Evolutionary conservation across 2,797 vertebrate genomes (phyloP).

Genomic region (Podargus strigoides): DNA sequence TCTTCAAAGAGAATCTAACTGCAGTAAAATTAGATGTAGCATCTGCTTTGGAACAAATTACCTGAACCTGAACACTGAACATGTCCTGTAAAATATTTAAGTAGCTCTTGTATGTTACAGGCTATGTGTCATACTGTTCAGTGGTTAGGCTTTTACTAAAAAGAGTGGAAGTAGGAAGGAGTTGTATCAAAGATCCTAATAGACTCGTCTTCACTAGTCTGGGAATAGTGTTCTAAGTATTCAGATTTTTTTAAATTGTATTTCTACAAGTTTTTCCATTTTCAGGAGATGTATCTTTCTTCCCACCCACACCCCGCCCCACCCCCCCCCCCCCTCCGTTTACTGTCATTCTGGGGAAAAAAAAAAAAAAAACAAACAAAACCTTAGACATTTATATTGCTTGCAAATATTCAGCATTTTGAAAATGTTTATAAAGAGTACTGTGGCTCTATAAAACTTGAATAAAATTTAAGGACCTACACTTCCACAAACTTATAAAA

Average conservation of each 20-base stretch:
- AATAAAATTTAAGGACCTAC: neutral
- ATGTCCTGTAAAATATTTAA: neutral
- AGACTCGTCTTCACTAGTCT: neutral
- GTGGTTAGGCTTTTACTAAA: neutral
- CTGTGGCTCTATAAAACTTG: neutral
- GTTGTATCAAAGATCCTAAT: neutral
- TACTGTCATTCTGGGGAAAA: neutral
- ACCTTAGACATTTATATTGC: neutral
- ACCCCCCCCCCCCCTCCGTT: too few species aligned
- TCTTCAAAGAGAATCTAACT: neutral
- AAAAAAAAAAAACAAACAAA: neutral
- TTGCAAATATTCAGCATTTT: neutral
- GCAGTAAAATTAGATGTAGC: neutral
- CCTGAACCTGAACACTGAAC: neutral
- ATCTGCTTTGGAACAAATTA: neutral
- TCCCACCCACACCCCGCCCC: too few species aligned
- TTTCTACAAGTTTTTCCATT: neutral
- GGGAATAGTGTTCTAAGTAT: neutral
- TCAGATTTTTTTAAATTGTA: neutral
- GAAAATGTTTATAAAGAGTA: neutral
- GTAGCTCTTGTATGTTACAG: neutral
- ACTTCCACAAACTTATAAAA: neutral
- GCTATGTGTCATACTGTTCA: neutral
- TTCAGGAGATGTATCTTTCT: too few species aligned
- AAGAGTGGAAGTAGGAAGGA: neutral